These are phyloP conservation scores for Echiichthys vipera DNA, from an alignment of 2,797 vertebrate species.

Conservation along the genomic window DNA sequence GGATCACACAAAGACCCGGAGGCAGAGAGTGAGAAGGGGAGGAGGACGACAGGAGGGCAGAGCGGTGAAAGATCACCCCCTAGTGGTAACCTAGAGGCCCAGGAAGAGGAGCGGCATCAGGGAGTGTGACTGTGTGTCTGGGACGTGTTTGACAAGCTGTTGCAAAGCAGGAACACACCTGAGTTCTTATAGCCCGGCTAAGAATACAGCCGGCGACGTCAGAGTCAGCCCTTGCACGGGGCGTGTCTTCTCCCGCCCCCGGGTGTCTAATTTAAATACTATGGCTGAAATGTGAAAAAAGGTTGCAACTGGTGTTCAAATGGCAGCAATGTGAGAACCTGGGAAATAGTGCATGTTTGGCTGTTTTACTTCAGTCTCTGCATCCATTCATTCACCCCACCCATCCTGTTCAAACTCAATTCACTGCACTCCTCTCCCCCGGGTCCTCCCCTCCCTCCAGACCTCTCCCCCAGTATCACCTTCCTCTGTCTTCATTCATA, in stretches of 20 bases:
- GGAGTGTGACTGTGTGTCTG: background rate
- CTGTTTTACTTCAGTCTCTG: background rate
- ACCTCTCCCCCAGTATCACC: slow-evolving; percentile 7
- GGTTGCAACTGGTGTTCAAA: background rate
- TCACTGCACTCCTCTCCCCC: slow-evolving; percentile 5
- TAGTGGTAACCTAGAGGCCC: slow-evolving; percentile 58
- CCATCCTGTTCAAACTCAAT: slow-evolving; percentile 7
- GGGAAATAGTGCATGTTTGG: background rate
- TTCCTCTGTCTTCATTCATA: slow-evolving; percentile 52
- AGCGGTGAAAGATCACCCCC: slow-evolving; percentile 69
- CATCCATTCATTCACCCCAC: background rate
- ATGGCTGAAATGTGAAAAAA: slow-evolving; percentile 20
- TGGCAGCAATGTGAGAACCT: background rate
- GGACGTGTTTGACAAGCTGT: slow-evolving; percentile 19
- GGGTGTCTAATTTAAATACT: background rate
- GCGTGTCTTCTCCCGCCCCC: slow-evolving; percentile 24
- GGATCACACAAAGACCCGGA: slow-evolving; percentile 59
- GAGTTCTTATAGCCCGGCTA: slow-evolving; percentile 75
- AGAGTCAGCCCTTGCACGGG: slow-evolving; percentile 10
- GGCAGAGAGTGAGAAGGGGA: background rate
- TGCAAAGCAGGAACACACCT: slow-evolving; percentile 48
- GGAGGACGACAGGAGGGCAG: slow-evolving; percentile 12
- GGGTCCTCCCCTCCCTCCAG: background rate
- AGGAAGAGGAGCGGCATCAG: background rate
- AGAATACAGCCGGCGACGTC: slow-evolving; percentile 69